Evolutionary conservation across 2,113 vertebrate genomes (phyloP).

Genomic region (Bettongia penicillata): DNA sequence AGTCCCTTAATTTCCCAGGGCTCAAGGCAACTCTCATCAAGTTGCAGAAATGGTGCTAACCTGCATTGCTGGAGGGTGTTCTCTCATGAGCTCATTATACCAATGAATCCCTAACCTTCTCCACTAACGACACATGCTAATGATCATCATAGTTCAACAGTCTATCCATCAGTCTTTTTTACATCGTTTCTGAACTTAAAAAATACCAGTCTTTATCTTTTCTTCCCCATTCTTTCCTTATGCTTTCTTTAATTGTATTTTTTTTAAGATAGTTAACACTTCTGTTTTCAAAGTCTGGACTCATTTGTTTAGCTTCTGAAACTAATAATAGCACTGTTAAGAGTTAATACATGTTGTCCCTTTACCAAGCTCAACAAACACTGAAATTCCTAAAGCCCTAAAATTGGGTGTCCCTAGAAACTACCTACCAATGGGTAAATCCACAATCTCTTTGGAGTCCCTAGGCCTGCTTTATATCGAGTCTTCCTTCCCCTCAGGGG

Average conservation of each 20-base stretch:
- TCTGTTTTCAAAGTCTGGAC: neutral
- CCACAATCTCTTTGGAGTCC: constrained; percentile 1
- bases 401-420: neutral
- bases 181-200: neutral
- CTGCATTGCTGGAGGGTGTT: neutral
- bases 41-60: neutral
- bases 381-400: neutral
- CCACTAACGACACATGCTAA: neutral
- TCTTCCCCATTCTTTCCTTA: neutral
- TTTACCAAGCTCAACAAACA: constrained; percentile 51
- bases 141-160: neutral
- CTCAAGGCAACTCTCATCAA: neutral
- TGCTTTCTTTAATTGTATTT: neutral
- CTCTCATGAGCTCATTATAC: neutral
- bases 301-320: neutral
- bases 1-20: neutral
- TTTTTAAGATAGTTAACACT: neutral
- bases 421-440: neutral
- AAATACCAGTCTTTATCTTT: neutral
- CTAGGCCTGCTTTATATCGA: constrained; percentile 58
- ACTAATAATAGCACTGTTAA: constrained; percentile 21
- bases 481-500: constrained; percentile 36
- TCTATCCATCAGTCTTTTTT: neutral
- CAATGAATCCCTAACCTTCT: neutral
- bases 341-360: neutral